Percentiles rank a stretch among this genome's conserved stretches.
Conservation (phyloP, 2,888 invertebrate genomes). For the Synergus gifuensis region DNA sequence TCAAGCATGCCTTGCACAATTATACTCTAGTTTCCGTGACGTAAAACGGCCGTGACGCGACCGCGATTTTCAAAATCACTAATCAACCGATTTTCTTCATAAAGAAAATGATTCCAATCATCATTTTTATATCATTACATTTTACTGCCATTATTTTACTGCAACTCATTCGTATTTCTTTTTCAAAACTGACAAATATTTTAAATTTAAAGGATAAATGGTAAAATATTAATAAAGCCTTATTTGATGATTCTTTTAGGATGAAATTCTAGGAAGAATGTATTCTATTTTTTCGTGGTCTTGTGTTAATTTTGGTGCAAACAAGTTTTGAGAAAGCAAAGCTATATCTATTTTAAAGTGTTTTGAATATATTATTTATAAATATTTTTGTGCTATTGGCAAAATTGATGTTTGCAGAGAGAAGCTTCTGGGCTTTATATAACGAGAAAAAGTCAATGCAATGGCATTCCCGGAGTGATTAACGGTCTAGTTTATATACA, state of each 20-base stretch:
- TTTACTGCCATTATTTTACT: no score
- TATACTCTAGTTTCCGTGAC: conserved; percentile 41
- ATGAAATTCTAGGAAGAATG: neutral
- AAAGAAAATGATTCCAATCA: no score
- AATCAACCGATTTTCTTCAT: conserved; percentile 14
- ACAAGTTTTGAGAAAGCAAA: neutral
- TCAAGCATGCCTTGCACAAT: conserved; percentile 48
- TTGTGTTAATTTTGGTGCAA: neutral
- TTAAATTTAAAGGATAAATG: no score
- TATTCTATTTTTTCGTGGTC: neutral
- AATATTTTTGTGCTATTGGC: neutral
- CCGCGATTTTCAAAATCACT: conserved; percentile 25
- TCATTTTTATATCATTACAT: no score
- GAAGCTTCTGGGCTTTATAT: conserved; percentile 12
- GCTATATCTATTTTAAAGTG: neutral
- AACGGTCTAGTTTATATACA: conserved; percentile 15
- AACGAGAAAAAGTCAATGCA: conserved; percentile 22
- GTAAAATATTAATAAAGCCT: neutral
- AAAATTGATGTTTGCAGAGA: neutral
- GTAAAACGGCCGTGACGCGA: conserved; percentile 31
- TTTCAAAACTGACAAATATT: no score
- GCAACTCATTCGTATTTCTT: no score
- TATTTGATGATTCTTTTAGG: neutral
- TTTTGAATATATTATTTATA: neutral
- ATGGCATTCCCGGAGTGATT: conserved; percentile 19